Conservation (phyloP, 2,113 vertebrate genomes). For the Pipa parva region DNA sequence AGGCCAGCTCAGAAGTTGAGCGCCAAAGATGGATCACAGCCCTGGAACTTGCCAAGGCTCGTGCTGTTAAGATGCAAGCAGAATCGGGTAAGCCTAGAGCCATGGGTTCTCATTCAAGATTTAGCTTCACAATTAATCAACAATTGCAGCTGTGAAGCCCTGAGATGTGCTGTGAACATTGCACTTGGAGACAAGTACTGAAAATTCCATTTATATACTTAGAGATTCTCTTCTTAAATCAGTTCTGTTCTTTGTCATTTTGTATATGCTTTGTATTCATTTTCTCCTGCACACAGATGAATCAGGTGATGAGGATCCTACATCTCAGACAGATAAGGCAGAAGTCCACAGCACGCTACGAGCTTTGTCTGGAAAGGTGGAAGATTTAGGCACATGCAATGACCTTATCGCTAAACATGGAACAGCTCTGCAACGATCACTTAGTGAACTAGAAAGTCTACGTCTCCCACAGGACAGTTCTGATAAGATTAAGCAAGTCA, state of each 20-base stretch:
- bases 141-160: too few species aligned
- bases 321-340: conserved; percentile 72
- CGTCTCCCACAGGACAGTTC: conserved; percentile 72
- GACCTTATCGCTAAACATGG: conserved; percentile 96
- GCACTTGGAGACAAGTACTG: too few species aligned
- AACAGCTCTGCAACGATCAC: conserved; percentile 88
- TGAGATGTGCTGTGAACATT: too few species aligned
- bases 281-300: conserved; percentile 67
- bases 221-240: too few species aligned
- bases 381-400: conserved; percentile 92
- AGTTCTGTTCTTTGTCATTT: too few species aligned
- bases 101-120: too few species aligned
- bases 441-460: conserved; percentile 88
- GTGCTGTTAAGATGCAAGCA: conserved; percentile 86
- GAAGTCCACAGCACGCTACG: conserved; percentile 88
- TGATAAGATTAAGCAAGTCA: conserved; percentile 92
- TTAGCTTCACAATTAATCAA: too few species aligned
- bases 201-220: too few species aligned
- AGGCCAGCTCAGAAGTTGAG: conserved; percentile 91
- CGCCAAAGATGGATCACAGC: conserved; percentile 95
- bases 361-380: conserved; percentile 86
- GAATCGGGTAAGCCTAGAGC: conserved; percentile 79
- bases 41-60: conserved; percentile 89
- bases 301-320: conserved; percentile 81
- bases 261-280: neutral